phyloP scores from a whole-genome alignment of 2,888 invertebrate genomes.

The Aquatica leii region DNA sequence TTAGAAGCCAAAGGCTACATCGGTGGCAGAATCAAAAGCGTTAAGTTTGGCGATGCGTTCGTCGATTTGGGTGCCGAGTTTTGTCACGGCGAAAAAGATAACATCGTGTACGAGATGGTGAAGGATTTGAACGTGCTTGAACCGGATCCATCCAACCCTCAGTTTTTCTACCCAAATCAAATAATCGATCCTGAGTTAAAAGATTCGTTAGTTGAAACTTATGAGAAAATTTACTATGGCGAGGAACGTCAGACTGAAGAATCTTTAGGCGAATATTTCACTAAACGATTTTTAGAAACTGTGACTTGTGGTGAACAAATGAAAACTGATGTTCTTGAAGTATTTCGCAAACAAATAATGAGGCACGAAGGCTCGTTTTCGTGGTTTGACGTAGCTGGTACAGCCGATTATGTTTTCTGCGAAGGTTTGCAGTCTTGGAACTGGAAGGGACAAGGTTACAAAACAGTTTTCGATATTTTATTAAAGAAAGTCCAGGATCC shows the following conservation, averaged over 20 bases:
- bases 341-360: background rate
- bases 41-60: constrained; percentile 41
- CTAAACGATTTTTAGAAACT: background rate
- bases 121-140: constrained; percentile 51
- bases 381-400: constrained; percentile 73
- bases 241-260: background rate
- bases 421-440: constrained; percentile 74
- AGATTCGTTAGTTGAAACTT: constrained; percentile 38
- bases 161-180: constrained; percentile 48
- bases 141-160: constrained; percentile 20
- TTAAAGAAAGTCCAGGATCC: constrained; percentile 52
- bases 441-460: constrained; percentile 79
- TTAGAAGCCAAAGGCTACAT: constrained; percentile 55
- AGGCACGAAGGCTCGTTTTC: constrained; percentile 63
- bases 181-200: constrained; percentile 47
- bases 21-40: constrained; percentile 52
- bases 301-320: background rate
- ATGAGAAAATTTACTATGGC: background rate
- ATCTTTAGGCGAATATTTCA: background rate
- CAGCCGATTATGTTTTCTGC: constrained; percentile 72
- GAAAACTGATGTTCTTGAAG: background rate
- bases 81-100: constrained; percentile 54
- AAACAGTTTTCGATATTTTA: constrained; percentile 72
- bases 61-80: constrained; percentile 54
- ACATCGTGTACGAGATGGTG: constrained; percentile 52